These are phyloP conservation scores for Theristicus caerulescens DNA, from an alignment of 2,113 vertebrate species.

Conservation along the genomic window DNA sequence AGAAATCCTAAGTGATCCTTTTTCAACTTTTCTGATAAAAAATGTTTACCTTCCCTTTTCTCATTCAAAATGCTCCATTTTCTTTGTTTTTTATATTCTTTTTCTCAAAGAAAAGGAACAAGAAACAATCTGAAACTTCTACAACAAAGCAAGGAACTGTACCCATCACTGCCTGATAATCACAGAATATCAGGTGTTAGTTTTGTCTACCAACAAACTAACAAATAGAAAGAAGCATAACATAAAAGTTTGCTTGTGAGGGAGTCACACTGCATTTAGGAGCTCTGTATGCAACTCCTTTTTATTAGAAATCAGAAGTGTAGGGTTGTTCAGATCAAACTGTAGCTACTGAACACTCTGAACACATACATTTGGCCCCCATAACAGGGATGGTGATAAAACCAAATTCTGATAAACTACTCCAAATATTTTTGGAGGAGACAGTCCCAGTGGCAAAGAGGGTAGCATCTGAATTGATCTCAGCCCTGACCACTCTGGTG, in stretches of 20 bases:
- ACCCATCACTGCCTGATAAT: neutral
- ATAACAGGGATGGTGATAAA: neutral
- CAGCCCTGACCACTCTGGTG: neutral
- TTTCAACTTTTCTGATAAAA: neutral
- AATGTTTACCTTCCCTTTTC: neutral
- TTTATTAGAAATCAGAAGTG: neutral
- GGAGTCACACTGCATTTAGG: neutral
- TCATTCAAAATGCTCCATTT: neutral
- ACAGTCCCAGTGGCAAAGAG: neutral
- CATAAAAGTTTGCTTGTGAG: neutral
- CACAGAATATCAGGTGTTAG: neutral
- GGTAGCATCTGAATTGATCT: neutral
- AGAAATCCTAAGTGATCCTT: neutral
- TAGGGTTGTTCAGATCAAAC: neutral
- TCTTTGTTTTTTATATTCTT: neutral
- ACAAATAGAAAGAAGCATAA: neutral
- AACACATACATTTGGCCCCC: neutral
- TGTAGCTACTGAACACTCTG: neutral
- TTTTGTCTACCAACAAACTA: neutral
- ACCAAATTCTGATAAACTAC: neutral
- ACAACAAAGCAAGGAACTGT: neutral
- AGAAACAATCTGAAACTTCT: neutral
- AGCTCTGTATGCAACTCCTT: neutral
- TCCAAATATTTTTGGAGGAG: neutral
- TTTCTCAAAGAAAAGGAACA: neutral